A percentile compares a stretch with the other conserved stretches of the same genome.
These are phyloP conservation scores for Mallateleia sp. DNA, from an alignment of 2,888 invertebrate species.

Conservation along the genomic window DNA sequence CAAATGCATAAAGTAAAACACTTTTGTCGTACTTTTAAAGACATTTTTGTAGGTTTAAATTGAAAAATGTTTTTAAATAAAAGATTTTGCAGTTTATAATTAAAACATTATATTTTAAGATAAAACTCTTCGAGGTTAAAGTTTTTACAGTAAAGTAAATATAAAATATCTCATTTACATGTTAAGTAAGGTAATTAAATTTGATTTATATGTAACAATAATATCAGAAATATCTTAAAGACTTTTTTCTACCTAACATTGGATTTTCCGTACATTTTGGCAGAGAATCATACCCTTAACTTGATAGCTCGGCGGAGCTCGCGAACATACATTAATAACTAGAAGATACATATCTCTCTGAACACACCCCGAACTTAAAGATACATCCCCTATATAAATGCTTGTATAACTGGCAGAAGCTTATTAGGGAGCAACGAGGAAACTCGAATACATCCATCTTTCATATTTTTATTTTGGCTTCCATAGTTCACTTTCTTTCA, in stretches of 20 bases:
- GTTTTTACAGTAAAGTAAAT: too few species aligned
- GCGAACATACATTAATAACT: slow-evolving; percentile 89
- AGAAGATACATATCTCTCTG: slow-evolving; percentile 87
- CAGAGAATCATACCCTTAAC: slow-evolving; percentile 81
- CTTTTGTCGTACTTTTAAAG: too few species aligned
- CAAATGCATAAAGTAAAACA: too few species aligned
- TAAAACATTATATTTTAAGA: too few species aligned
- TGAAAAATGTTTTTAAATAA: too few species aligned
- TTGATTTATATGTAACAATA: slow-evolving; percentile 38
- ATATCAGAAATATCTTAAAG: slow-evolving; percentile 84
- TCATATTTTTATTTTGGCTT: slow-evolving; percentile 73
- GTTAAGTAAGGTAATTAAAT: slow-evolving; percentile 30
- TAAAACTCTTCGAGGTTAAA: too few species aligned
- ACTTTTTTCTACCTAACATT: slow-evolving; percentile 85
- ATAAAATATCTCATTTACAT: too few species aligned
- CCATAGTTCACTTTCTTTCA: slow-evolving; percentile 55
- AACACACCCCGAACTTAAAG: slow-evolving; percentile 83
- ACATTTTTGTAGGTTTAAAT: too few species aligned
- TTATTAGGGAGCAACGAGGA: slow-evolving; percentile 85
- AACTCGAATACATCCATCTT: slow-evolving; percentile 78
- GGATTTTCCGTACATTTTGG: slow-evolving; percentile 84
- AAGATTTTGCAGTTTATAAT: too few species aligned
- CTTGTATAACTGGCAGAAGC: too few species aligned
- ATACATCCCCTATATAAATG: too few species aligned
- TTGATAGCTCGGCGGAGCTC: slow-evolving; percentile 79